Percentiles rank a stretch among this genome's conserved stretches.
phyloP scores from a whole-genome alignment of 2,113 vertebrate species.

The Tachysurus fulvidraco region DNA sequence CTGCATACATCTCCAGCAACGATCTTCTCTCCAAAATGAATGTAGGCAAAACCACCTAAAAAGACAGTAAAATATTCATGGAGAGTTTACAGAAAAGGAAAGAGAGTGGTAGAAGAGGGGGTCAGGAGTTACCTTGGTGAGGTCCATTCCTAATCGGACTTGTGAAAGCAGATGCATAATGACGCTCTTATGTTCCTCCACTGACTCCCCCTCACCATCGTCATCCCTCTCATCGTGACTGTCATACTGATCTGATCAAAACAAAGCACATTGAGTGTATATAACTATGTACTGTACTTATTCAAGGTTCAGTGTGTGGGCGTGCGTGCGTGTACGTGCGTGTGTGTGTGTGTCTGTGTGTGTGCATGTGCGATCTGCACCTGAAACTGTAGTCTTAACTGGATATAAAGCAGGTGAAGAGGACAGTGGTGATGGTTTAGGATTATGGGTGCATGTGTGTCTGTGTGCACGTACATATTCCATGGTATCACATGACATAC shows the following conservation, averaged over 20 bases:
- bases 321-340: not conserved
- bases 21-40: constrained; percentile 97
- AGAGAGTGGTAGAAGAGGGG: not conserved
- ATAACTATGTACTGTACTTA: not conserved
- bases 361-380: not conserved
- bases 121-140: constrained; percentile 86
- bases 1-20: constrained; percentile 98
- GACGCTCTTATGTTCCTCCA: constrained; percentile 98
- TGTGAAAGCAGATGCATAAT: constrained; percentile 98
- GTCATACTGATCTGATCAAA: constrained; percentile 84
- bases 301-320: not conserved
- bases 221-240: constrained; percentile 92
- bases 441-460: not conserved
- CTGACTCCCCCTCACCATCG: constrained; percentile 89
- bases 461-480: not conserved
- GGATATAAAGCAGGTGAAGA: not conserved
- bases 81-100: not conserved
- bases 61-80: constrained; percentile 21
- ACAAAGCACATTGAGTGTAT: not conserved
- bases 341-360: not conserved
- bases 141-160: constrained; percentile 96
- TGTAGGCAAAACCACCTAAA: constrained; percentile 94
- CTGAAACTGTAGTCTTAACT: no score
- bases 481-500: not conserved
- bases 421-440: not conserved